Base-by-base conservation (phyloP, 2,888 invertebrate species). In the Andrena bucephala region DNA sequence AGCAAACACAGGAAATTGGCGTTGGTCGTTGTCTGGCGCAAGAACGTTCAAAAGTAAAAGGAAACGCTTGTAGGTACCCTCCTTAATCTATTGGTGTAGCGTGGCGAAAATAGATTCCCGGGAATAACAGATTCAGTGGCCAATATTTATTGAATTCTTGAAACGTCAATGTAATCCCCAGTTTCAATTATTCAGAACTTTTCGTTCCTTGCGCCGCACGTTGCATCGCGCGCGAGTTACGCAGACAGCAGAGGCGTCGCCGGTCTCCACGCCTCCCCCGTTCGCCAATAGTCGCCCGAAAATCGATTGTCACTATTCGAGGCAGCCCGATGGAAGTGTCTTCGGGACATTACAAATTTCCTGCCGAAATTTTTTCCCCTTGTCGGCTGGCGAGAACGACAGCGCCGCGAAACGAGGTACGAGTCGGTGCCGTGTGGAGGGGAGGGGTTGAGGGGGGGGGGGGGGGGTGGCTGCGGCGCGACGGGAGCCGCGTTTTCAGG, bases 401-500 rank as follows among this genome's bases (percentile, higher is more conserved):
- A 77, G 76, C 77, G 8, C 20, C 60, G 70, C 78, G 70, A 36
- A 83, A 83, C 78, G 76, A 66, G 48, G 42, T 66, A 65, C 67
- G 69, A 66, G 66, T 24, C 68, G 52, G 52, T 33, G 31, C 33
- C 33, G 52, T 7, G 20, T 54, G 52, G 33, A 71, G 73, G 52
- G 52, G 70, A 31, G n/a, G 57, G 76, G 10, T 16, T 63, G 20
- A 20, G 0, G 27, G 27, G 27, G 27, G 27, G 1, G 27, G 1
- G 27, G 59, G 62, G 68, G 16, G 69, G 50, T 16, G 48, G 33
- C 16, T 66, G 60, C 54, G 31, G 50, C 13, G 4, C 57, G 77
- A 13, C 69, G 70, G 59, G 31, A 36, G 80, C 63, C 66, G 84
- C 84, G 87, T 89, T 90, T 89, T 87, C 87, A 86, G 83, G 87